A percentile compares a stretch with the other conserved stretches of the same genome.
These are phyloP conservation scores for Nothoprocta perdicaria DNA, from an alignment of 2,113 vertebrate genomes.

Conservation along the genomic window DNA sequence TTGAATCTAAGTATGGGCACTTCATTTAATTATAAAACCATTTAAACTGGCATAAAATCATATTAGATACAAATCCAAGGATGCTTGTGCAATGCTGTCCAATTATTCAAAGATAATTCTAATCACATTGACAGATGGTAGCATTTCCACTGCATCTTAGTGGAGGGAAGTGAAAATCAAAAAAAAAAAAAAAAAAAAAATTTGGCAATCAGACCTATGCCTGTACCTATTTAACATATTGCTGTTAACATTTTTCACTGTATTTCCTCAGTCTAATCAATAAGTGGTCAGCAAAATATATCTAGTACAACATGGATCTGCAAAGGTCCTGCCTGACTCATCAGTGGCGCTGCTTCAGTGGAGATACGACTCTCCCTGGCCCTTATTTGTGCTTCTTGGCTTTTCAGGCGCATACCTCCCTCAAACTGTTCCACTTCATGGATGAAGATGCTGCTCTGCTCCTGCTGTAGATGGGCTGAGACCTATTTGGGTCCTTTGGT, in stretches of 20 bases:
- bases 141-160: background rate
- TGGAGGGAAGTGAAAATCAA: background rate
- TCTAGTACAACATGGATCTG: background rate
- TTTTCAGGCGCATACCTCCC: background rate
- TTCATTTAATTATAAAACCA: background rate
- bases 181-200: background rate
- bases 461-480: constrained; percentile 20
- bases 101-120: constrained; percentile 17
- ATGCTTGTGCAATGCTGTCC: background rate
- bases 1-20: background rate
- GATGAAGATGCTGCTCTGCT: background rate
- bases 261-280: background rate
- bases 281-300: background rate
- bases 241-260: background rate
- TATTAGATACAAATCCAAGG: background rate
- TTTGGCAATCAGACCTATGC: background rate
- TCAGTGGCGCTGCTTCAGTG: background rate
- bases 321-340: background rate
- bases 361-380: background rate
- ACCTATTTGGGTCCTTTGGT: background rate
- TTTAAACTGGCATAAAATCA: constrained; percentile 3
- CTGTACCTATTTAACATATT: background rate
- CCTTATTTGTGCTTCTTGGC: background rate
- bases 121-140: background rate
- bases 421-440: background rate